Conservation (phyloP, 2,797 vertebrate genomes). For the Mus minutoides region DNA sequence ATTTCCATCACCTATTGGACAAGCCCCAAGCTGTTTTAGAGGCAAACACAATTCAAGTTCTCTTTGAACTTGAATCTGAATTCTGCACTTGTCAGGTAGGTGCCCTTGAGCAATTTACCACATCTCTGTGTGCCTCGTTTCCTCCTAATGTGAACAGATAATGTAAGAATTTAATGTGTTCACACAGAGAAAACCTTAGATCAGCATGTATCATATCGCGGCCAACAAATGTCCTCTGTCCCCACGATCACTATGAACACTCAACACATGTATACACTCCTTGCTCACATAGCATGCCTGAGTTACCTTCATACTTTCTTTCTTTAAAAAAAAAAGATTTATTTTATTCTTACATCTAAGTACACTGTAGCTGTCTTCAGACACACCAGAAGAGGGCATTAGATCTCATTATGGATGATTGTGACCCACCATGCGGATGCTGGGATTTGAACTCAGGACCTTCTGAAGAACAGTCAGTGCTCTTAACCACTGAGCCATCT, state of each 20-base stretch:
- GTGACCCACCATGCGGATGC: no score
- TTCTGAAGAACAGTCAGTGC: no score
- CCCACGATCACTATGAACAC: not conserved
- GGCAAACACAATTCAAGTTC: not conserved
- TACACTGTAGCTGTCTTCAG: no score
- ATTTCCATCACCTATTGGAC: not conserved
- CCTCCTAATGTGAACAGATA: not conserved
- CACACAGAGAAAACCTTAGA: not conserved
- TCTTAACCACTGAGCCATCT: no score
- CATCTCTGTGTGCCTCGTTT: not conserved
- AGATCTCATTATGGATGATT: no score
- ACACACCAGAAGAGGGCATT: no score
- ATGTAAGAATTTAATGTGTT: slow-evolving; percentile 14
- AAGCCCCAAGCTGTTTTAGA: not conserved
- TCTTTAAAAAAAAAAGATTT: no score
- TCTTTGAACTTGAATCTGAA: not conserved
- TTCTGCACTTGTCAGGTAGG: not conserved
- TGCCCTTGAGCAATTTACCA: not conserved
- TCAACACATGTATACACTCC: not conserved
- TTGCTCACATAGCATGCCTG: not conserved
- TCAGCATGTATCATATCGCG: not conserved
- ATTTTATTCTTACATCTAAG: no score
- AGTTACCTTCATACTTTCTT: not conserved
- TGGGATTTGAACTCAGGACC: no score
- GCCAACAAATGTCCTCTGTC: not conserved